phyloP scores from a whole-genome alignment of 2,888 invertebrate genomes.

The Andrena fulva region DNA sequence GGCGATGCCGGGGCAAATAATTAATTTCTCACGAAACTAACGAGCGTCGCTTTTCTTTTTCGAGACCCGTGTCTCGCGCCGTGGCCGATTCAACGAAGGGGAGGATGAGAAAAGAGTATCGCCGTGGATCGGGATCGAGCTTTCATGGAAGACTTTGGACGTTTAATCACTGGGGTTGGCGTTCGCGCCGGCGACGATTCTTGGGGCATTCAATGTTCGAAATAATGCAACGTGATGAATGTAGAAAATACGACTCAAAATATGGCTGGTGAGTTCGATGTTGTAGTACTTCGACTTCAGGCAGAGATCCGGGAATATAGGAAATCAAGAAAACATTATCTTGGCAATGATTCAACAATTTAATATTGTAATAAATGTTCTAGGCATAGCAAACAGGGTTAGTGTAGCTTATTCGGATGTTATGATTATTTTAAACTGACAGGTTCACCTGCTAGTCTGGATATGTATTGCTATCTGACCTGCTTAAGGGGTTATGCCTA shows the following conservation, averaged over 20 bases:
- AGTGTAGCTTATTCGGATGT: too few species aligned
- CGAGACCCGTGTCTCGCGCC: slow-evolving; percentile 58
- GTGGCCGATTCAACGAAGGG: slow-evolving; percentile 47
- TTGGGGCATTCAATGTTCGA: not conserved
- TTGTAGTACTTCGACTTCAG: not conserved
- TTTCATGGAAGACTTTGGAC: not conserved
- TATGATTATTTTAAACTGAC: too few species aligned
- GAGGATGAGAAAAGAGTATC: slow-evolving; percentile 32
- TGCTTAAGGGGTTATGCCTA: too few species aligned
- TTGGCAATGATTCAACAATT: too few species aligned
- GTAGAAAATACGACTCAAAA: not conserved
- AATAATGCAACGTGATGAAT: not conserved
- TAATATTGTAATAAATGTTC: too few species aligned
- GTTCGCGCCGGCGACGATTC: not conserved
- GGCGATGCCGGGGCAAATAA: slow-evolving; percentile 83
- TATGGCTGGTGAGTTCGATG: not conserved
- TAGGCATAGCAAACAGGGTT: too few species aligned
- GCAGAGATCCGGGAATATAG: too few species aligned
- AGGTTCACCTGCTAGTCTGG: too few species aligned
- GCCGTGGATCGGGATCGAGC: slow-evolving; percentile 37
- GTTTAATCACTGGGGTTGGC: slow-evolving; percentile 23
- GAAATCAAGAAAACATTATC: too few species aligned
- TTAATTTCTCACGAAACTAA: slow-evolving; percentile 85
- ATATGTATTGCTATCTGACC: too few species aligned
- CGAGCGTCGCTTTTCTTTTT: slow-evolving; percentile 81